phyloP scores from a whole-genome alignment of 2,113 vertebrate species.

The Benitochromis conjunctus region DNA sequence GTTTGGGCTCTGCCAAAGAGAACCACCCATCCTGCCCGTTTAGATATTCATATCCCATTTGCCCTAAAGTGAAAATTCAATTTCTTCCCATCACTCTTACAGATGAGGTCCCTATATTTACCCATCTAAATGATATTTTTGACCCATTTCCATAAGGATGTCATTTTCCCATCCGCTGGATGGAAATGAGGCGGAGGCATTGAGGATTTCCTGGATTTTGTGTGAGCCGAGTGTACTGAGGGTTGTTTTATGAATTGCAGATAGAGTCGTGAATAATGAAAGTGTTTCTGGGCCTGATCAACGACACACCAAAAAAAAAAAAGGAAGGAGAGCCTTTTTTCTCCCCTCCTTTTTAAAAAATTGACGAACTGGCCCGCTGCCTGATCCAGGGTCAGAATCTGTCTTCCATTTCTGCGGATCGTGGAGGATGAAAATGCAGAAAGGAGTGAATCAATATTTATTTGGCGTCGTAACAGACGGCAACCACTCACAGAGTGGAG shows the following conservation, averaged over 20 bases:
- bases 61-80: constrained; percentile 54
- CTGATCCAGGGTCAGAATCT: constrained; percentile 21
- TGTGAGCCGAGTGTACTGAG: background rate
- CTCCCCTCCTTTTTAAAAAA: background rate
- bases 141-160: constrained; percentile 63
- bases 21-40: background rate
- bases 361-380: background rate
- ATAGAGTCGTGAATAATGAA: constrained; percentile 66
- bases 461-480: constrained; percentile 42
- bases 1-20: background rate
- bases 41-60: constrained; percentile 63
- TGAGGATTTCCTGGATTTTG: constrained; percentile 29
- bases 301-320: background rate
- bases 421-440: constrained; percentile 40
- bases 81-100: constrained; percentile 49
- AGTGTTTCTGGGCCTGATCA: constrained; percentile 47
- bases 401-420: background rate
- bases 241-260: constrained; percentile 59
- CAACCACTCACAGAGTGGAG: constrained; percentile 27
- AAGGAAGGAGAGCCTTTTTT: background rate
- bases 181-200: constrained; percentile 48
- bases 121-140: constrained; percentile 55
- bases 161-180: constrained; percentile 35
- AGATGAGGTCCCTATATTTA: constrained; percentile 60
- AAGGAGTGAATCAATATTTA: constrained; percentile 61